Evolutionary conservation across 2,113 vertebrate genomes (phyloP).

Genomic region (Steatornis caripensis): DNA sequence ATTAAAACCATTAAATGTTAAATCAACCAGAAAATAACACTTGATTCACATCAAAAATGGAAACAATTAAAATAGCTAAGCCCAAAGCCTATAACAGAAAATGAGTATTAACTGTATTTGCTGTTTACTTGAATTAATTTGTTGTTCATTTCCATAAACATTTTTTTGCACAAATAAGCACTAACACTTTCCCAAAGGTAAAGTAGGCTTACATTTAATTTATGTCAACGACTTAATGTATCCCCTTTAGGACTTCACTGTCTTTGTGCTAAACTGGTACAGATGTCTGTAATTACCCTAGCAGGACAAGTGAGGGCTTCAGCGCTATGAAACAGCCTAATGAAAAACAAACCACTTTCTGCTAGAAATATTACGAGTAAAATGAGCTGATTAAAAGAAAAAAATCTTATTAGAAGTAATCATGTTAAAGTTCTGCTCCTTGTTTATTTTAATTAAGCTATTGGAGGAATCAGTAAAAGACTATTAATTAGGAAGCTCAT

Average conservation of each 20-base stretch:
- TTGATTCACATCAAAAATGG: neutral
- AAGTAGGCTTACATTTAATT: neutral
- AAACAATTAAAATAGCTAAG: neutral
- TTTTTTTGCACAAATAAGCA: neutral
- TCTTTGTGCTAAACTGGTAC: neutral
- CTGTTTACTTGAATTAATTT: slow-evolving; percentile 6
- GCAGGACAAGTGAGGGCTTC: neutral
- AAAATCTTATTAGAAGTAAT: neutral
- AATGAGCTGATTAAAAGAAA: slow-evolving; percentile 16
- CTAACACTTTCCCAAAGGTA: neutral
- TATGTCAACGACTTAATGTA: neutral
- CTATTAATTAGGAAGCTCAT: neutral
- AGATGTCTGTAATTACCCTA: slow-evolving; percentile 17
- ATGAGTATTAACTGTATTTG: neutral
- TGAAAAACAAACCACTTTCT: slow-evolving; percentile 13
- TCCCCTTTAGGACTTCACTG: neutral
- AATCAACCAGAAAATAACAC: neutral
- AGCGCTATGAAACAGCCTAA: neutral
- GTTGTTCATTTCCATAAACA: neutral
- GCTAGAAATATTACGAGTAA: neutral
- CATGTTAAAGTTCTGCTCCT: neutral
- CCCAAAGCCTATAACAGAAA: neutral
- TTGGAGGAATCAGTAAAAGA: neutral
- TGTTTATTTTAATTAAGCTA: slow-evolving; percentile 41
- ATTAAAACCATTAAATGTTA: neutral